A percentile compares a stretch with the other conserved stretches of the same genome.
Conservation (phyloP, 37 sponge, comb jelly and placozoan genomes). For the Theonella swinhoei region DNA sequence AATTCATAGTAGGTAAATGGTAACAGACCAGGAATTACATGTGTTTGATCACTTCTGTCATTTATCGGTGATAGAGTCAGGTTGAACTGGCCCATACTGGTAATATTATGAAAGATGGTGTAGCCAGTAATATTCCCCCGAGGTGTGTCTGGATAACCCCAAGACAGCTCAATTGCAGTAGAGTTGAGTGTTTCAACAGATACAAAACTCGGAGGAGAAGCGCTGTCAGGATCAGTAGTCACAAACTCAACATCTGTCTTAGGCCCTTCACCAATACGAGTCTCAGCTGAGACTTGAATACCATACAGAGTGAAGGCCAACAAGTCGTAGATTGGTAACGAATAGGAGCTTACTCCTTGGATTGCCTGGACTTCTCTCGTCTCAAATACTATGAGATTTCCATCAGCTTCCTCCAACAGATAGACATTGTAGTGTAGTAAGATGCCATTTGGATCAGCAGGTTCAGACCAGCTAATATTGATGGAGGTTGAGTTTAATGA, state of each 20-base stretch:
- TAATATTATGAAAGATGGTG: slow-evolving; percentile 3
- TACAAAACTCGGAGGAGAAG: background rate
- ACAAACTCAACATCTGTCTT: background rate
- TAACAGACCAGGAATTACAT: background rate
- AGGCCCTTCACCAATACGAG: slow-evolving; percentile 9
- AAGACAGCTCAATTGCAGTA: slow-evolving; percentile 33
- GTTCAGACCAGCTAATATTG: background rate
- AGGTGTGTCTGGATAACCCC: slow-evolving; percentile 47
- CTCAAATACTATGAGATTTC: background rate
- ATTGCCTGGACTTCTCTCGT: background rate
- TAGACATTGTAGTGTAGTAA: background rate
- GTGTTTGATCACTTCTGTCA: slow-evolving; percentile 28
- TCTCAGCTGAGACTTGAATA: slow-evolving; percentile 9
- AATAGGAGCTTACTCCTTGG: background rate
- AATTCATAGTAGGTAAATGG: slow-evolving; percentile 60
- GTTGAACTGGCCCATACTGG: background rate
- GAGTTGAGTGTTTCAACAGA: background rate
- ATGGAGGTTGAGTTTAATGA: background rate
- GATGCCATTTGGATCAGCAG: background rate
- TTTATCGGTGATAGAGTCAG: slow-evolving; percentile 14
- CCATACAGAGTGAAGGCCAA: slow-evolving; percentile 7
- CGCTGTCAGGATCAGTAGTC: slow-evolving; percentile 1
- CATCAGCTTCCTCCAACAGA: background rate
- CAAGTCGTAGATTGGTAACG: background rate
- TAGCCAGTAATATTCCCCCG: slow-evolving; percentile 53